Conservation (phyloP, 1,140 invertebrate genomes). For the Drosophila virilis region DNA sequence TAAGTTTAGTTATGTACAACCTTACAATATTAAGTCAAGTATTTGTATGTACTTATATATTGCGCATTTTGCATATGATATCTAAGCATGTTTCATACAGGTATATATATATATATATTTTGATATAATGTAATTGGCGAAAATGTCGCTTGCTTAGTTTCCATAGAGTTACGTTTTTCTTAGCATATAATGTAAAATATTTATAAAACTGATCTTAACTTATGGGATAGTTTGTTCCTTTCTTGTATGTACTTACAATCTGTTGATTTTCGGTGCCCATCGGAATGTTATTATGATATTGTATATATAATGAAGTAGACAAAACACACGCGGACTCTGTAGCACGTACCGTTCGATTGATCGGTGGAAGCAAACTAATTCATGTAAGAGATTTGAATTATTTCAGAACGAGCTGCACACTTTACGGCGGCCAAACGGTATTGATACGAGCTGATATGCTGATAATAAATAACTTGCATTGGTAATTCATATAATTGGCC, state of each 20-base stretch:
- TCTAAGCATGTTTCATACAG: conserved; percentile 57
- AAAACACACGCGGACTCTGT: conserved; percentile 1
- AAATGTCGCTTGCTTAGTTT: conserved; percentile 61
- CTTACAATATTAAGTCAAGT: conserved; percentile 19
- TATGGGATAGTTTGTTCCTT: conserved; percentile 6
- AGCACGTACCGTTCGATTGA: conserved; percentile 17
- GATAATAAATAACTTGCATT: conserved; percentile 43
- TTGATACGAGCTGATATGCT: conserved; percentile 27
- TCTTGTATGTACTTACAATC: conserved; percentile 48
- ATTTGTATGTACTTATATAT: conserved; percentile 40
- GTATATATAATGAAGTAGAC: neutral
- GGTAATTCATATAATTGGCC: conserved; percentile 32
- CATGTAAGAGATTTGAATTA: conserved; percentile 21
- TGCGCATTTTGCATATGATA: conserved; percentile 54
- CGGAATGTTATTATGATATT: conserved; percentile 13
- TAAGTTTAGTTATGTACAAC: conserved; percentile 28
- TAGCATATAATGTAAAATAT: conserved; percentile 61
- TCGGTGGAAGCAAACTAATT: conserved; percentile 28
- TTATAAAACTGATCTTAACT: conserved; percentile 50
- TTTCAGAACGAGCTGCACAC: neutral
- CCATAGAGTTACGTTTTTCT: conserved; percentile 56
- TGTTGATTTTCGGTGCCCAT: conserved; percentile 37
- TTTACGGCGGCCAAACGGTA: neutral
- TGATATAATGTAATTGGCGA: conserved; percentile 49
- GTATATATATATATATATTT: conserved; percentile 59